Conservation (phyloP, 2,888 invertebrate genomes). For the Ophonus ardosiacus region DNA sequence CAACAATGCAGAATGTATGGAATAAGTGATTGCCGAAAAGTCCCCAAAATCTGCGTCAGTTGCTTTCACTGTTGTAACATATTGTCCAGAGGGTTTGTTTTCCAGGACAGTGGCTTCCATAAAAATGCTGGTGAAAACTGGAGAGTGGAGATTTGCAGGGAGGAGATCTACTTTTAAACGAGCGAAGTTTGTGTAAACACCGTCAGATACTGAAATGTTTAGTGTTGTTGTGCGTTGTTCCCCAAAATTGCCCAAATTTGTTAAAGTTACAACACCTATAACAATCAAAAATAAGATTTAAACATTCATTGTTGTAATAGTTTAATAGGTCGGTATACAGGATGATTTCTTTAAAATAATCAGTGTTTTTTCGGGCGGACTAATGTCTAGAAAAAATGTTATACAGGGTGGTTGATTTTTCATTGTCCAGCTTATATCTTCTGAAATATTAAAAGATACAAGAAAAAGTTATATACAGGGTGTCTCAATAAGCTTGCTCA, state of each 20-base stretch:
- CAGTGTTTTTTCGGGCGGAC: too few species aligned
- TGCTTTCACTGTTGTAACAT: conserved; percentile 88
- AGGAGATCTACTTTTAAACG: conserved; percentile 87
- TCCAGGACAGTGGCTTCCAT: conserved; percentile 90
- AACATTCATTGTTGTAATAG: too few species aligned
- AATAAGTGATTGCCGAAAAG: conserved; percentile 86
- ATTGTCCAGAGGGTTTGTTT: conserved; percentile 86
- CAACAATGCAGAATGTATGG: conserved; percentile 86
- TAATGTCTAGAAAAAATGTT: too few species aligned
- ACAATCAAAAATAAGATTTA: conserved; percentile 24
- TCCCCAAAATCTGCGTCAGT: conserved; percentile 90
- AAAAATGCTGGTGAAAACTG: conserved; percentile 86
- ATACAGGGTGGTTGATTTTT: too few species aligned
- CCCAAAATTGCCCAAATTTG: conserved; percentile 86
- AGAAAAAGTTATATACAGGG: too few species aligned
- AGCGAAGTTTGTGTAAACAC: conserved; percentile 94
- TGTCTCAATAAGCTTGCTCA: too few species aligned
- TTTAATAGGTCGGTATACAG: too few species aligned
- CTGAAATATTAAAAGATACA: too few species aligned
- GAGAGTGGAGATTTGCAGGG: conserved; percentile 88
- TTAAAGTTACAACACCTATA: conserved; percentile 76
- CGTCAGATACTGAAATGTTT: conserved; percentile 97
- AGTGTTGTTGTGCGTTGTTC: conserved; percentile 83
- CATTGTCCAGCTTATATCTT: too few species aligned
- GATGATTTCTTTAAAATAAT: too few species aligned